Base-by-base conservation (phyloP, 2,888 invertebrate species). In the Clepsis dumicolana region DNA sequence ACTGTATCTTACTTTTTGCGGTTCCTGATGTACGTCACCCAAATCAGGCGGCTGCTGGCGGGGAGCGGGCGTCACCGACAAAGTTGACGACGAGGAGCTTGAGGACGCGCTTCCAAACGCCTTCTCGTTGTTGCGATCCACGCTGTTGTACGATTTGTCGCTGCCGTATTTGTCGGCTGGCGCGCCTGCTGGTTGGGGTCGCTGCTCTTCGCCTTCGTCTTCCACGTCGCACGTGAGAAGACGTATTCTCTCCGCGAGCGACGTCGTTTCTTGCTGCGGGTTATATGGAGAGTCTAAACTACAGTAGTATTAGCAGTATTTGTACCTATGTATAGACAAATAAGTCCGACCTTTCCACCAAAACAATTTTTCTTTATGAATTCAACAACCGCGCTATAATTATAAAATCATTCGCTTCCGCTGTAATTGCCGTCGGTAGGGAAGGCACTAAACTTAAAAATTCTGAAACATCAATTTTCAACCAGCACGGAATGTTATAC, bases 211-310 rank as follows among this genome's bases (percentile, higher is more conserved):
- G 0, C 87, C 83, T 4, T 95, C 95, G 56, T 97, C 97, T 71
- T 97, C 97, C 44, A 97, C 96, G 83, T 97, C 97, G 81, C 97
- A 97, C 0, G 98, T 98, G 59, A 98, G 90, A 81, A 97, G 96
- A 56, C 97, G 96, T 74, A 98, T 97, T 71, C 98, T 95, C 80
- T 98, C 98, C 66, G 97, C 97, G 44, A 98, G 91, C 0, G 97
- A 97, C 63, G 97, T 96, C 74, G 97, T 97, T 77, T 94, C 94
- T 82, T 95, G 89, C 87, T 86, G 74, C 25, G 53, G 24, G 14
- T 14, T 7, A 52, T 12, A 54, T 3, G 14, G n/a, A n/a, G n/a
- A n/a, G n/a, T n/a, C n/a, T n/a, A n/a, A n/a, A n/a, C n/a, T n/a
- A n/a, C n/a, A n/a, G n/a, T n/a, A n/a, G n/a, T n/a, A n/a, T n/a